Evolutionary conservation across 2,113 vertebrate genomes (phyloP).

Genomic region (Axis porcinus): DNA sequence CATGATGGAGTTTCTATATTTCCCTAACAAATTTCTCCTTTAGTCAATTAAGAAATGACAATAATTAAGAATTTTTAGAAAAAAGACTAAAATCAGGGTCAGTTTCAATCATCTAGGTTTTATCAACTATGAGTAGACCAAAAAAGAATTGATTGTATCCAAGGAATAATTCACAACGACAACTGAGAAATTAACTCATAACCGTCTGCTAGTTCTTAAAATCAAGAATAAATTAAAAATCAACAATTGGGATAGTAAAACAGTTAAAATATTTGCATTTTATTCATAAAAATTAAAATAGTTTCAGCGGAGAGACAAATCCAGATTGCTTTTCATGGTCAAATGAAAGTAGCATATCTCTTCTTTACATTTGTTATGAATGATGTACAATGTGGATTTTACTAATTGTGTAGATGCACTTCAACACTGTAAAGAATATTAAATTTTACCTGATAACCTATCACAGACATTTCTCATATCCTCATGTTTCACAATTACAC

Average conservation of each 20-base stretch:
- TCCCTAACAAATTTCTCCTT: background rate
- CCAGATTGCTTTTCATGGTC: background rate
- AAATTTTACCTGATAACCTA: background rate
- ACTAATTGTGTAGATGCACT: background rate
- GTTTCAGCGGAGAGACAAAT: background rate
- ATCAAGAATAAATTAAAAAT: background rate
- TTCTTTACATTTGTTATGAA: background rate
- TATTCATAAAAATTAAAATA: background rate
- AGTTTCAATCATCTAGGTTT: background rate
- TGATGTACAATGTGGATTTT: background rate
- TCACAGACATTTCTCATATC: background rate
- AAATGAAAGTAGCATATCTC: background rate
- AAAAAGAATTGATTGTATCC: constrained; percentile 11
- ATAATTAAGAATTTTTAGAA: constrained; percentile 30
- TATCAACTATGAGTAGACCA: background rate
- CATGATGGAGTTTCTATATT: background rate
- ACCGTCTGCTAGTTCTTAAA: background rate
- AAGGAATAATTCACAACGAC: constrained; percentile 24
- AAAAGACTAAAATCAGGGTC: background rate
- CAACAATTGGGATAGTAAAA: background rate
- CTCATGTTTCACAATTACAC: background rate
- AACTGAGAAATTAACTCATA: background rate
- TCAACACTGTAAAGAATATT: background rate
- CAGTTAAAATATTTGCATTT: background rate
- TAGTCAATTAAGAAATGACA: background rate